Evolutionary conservation across 2,113 vertebrate species (phyloP).

Genomic region (Terrapene triunguis): DNA sequence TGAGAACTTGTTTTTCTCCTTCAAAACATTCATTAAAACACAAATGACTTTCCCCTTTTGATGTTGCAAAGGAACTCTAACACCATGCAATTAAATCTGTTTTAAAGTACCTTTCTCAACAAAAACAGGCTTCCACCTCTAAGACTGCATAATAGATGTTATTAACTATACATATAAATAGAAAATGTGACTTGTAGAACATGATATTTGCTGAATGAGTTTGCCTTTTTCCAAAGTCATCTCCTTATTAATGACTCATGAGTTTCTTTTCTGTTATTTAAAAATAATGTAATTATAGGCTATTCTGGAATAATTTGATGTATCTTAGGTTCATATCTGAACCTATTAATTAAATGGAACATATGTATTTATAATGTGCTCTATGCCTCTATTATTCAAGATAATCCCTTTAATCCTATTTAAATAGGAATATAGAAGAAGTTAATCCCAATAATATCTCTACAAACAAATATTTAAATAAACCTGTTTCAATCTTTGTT

Average conservation of each 20-base stretch:
- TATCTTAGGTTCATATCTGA: conserved; percentile 79
- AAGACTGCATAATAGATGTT: conserved; percentile 76
- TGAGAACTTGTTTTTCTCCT: conserved; percentile 74
- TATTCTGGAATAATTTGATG: conserved; percentile 78
- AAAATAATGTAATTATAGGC: conserved; percentile 78
- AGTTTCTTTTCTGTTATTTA: conserved; percentile 77
- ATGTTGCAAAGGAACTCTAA: conserved; percentile 67
- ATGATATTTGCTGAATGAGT: conserved; percentile 75
- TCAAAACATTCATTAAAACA: conserved; percentile 76
- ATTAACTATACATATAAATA: conserved; percentile 78
- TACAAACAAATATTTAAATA: conserved; percentile 80
- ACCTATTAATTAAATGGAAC: conserved; percentile 80
- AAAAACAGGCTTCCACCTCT: conserved; percentile 73
- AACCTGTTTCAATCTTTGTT: conserved; percentile 73
- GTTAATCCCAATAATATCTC: conserved; percentile 78
- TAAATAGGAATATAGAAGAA: conserved; percentile 75
- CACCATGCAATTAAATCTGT: conserved; percentile 75
- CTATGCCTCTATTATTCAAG: conserved; percentile 75
- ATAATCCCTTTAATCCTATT: conserved; percentile 84
- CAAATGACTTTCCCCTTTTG: conserved; percentile 71
- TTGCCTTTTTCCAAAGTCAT: conserved; percentile 77
- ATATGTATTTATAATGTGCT: conserved; percentile 75
- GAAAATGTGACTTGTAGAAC: conserved; percentile 72
- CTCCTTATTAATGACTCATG: conserved; percentile 77
- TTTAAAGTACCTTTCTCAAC: conserved; percentile 76